Conservation (phyloP, 2,888 invertebrate species). For the Thecophora atra region DNA sequence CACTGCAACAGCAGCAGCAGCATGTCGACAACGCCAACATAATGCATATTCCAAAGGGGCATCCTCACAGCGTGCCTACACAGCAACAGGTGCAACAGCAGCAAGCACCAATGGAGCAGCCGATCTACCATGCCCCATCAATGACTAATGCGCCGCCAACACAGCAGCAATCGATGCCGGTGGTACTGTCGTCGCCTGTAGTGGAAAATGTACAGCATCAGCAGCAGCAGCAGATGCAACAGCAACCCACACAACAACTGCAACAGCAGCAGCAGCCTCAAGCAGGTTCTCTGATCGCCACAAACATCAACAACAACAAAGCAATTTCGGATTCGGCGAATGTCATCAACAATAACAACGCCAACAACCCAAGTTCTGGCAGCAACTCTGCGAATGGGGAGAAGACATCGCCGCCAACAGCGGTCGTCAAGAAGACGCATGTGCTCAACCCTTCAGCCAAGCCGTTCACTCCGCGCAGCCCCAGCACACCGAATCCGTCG, state of each 20-base stretch:
- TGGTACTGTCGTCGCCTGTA: constrained; percentile 50
- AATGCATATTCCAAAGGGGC: constrained; percentile 37
- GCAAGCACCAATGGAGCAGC: constrained; percentile 44
- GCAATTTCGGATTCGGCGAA: constrained; percentile 39
- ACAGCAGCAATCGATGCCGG: constrained; percentile 56
- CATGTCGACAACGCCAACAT: constrained; percentile 43
- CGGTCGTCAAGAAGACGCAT: constrained; percentile 72
- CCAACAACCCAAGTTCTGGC: constrained; percentile 36
- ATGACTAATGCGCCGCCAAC: constrained; percentile 39
- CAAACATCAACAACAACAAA: constrained; percentile 46
- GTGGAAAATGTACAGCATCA: constrained; percentile 41
- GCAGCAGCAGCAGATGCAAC: constrained; percentile 38
- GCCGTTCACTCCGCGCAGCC: constrained; percentile 82
- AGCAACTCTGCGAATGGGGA: constrained; percentile 65
- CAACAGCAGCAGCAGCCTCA: constrained; percentile 43
- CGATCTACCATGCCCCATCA: constrained; percentile 48
- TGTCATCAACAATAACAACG: constrained; percentile 37
- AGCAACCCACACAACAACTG: constrained; percentile 51
- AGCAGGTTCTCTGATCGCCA: constrained; percentile 35
- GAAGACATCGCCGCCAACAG: constrained; percentile 69
- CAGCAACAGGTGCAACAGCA: constrained; percentile 47
- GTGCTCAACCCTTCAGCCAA: constrained; percentile 87
- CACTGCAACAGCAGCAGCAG: constrained; percentile 48
- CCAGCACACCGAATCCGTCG: constrained; percentile 72
- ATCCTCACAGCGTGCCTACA: constrained; percentile 41